Percentiles rank a stretch among this genome's conserved stretches.
Evolutionary conservation across 2,888 invertebrate species (phyloP).

Genomic region (Phengaris alcon): DNA sequence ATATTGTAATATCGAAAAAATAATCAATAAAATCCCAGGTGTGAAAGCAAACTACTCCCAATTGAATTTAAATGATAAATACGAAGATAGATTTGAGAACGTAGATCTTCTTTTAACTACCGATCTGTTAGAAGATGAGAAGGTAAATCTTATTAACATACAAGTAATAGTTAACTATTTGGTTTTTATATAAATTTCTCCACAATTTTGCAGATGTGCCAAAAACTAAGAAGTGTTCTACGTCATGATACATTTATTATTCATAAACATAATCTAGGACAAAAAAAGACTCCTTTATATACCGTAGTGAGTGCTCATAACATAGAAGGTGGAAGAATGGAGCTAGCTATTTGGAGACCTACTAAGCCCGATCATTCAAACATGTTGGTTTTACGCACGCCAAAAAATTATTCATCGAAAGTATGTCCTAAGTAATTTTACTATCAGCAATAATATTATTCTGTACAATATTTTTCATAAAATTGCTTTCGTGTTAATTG

Average conservation of each 20-base stretch:
- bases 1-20: neutral
- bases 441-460: neutral
- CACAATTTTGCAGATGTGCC: neutral
- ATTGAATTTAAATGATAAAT: neutral
- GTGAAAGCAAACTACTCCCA: neutral
- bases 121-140: neutral
- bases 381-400: slow-evolving; percentile 53
- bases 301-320: slow-evolving; percentile 4
- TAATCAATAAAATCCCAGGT: neutral
- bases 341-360: slow-evolving; percentile 5
- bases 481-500: no score
- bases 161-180: no score
- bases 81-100: neutral
- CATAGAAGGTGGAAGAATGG: neutral
- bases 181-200: neutral
- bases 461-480: no score
- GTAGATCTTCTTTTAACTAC: neutral
- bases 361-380: neutral
- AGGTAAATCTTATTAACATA: neutral
- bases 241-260: neutral
- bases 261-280: slow-evolving; percentile 1
- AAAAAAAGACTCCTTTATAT: neutral
- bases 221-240: neutral
- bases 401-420: slow-evolving; percentile 65
- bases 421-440: slow-evolving; percentile 52